Percentiles rank a stretch among this genome's conserved stretches.
Conservation (phyloP, 37 sponge, comb jelly and placozoan genomes). For the Beroe ovata region DNA sequence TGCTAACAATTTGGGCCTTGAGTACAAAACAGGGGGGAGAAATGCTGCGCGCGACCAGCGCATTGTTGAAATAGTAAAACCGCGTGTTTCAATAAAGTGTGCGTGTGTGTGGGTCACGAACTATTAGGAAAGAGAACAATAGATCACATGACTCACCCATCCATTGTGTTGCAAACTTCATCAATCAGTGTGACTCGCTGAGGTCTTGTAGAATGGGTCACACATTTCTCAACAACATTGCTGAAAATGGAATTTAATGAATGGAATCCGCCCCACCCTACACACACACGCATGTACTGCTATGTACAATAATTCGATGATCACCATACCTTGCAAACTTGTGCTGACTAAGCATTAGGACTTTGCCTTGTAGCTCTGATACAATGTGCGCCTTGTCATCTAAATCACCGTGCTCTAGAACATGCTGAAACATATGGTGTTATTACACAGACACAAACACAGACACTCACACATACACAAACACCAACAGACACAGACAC, state of each 20-base stretch:
- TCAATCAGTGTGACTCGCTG: slow-evolving; percentile 78
- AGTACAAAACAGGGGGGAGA: background rate
- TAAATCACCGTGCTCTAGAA: slow-evolving; percentile 81
- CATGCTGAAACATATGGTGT: slow-evolving; percentile 95
- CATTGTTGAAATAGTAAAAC: slow-evolving; percentile 57
- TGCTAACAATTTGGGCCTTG: slow-evolving; percentile 38
- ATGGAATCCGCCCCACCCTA: no score
- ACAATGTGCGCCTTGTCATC: slow-evolving; percentile 81
- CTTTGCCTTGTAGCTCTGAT: slow-evolving; percentile 71
- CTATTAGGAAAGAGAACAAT: background rate
- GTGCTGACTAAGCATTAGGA: slow-evolving; percentile 84
- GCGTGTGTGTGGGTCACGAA: no score
- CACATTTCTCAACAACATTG: slow-evolving; percentile 97
- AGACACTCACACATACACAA: no score
- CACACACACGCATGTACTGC: no score
- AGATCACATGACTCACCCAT: slow-evolving; percentile 73
- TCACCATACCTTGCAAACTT: slow-evolving; percentile 88
- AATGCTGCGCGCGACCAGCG: slow-evolving; percentile 40
- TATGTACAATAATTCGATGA: no score
- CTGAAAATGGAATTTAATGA: slow-evolving; percentile 76
- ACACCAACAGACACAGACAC: no score
- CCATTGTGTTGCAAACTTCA: slow-evolving; percentile 80
- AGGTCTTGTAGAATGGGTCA: slow-evolving; percentile 76
- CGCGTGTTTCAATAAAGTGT: background rate
- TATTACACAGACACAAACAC: no score